phyloP scores from a whole-genome alignment of 2,797 vertebrate genomes.

The Alfaro cultratus region DNA sequence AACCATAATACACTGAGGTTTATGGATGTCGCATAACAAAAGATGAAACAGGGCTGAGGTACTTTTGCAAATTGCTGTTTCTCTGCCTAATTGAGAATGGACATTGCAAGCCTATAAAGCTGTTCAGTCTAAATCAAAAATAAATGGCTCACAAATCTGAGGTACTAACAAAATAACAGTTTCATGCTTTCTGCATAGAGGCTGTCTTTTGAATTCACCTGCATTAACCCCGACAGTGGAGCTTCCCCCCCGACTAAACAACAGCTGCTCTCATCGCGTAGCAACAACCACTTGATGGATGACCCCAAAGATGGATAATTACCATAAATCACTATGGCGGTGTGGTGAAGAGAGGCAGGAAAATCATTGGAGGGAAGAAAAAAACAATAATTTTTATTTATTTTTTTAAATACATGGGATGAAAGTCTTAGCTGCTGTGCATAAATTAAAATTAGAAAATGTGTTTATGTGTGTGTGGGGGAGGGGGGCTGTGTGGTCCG shows the following conservation, averaged over 20 bases:
- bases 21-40: background rate
- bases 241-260: conserved; percentile 91
- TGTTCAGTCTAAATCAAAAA: conserved; percentile 23
- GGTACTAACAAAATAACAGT: conserved; percentile 33
- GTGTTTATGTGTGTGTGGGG: no score
- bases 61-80: background rate
- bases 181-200: conserved; percentile 58
- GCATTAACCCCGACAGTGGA: conserved; percentile 84
- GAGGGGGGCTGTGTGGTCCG: background rate
- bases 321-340: conserved; percentile 98
- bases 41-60: background rate
- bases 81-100: background rate
- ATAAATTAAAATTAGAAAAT: conserved; percentile 6
- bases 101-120: background rate
- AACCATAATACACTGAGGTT: background rate
- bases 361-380: conserved; percentile 54
- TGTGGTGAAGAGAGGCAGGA: conserved; percentile 84
- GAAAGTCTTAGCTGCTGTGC: conserved; percentile 70
- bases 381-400: no score
- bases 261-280: conserved; percentile 99
- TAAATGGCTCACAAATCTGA: conserved; percentile 25
- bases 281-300: conserved; percentile 99
- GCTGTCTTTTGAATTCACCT: conserved; percentile 78
- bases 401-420: conserved; percentile 81
- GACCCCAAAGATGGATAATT: conserved; percentile 99